A percentile compares a stretch with the other conserved stretches of the same genome.
phyloP scores from a whole-genome alignment of 1,140 invertebrate genomes.

The Drosophila obscura region DNA sequence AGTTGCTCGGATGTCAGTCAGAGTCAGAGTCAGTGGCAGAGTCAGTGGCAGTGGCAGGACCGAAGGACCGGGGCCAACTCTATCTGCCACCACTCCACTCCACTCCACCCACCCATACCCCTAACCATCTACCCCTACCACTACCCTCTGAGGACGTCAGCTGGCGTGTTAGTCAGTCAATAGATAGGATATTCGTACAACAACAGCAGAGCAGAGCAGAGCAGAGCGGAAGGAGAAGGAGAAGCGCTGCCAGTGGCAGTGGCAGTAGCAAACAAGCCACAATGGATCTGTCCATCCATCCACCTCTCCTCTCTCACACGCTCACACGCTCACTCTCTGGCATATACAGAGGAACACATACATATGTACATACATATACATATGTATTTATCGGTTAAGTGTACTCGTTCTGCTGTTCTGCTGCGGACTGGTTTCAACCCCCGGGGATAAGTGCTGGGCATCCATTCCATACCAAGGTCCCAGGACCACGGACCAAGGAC shows the following conservation, averaged over 20 bases:
- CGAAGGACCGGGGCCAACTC: no score
- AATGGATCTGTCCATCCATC: constrained; percentile 24
- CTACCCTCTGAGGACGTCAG: constrained; percentile 39
- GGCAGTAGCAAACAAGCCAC: constrained; percentile 1
- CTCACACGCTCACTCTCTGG: no score
- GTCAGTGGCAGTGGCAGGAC: constrained; percentile 4
- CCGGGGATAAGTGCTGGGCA: constrained; percentile 45
- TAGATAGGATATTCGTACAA: constrained; percentile 52
- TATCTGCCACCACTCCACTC: no score
- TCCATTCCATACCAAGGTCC: constrained; percentile 13
- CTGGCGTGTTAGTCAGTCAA: constrained; percentile 73
- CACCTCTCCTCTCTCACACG: no score
- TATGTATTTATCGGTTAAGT: constrained; percentile 53
- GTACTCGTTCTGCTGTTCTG: constrained; percentile 11
- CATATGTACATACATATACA: constrained; percentile 10
- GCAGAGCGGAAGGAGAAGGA: no score
- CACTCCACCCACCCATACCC: no score
- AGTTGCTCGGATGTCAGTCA: constrained; percentile 55
- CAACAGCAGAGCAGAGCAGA: constrained; percentile 1
- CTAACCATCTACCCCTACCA: not conserved
- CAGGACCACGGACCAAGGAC: constrained; percentile 12
- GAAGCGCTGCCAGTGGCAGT: no score
- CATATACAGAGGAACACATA: not conserved
- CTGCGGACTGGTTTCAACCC: constrained; percentile 41
- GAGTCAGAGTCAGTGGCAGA: not conserved